Evolutionary conservation across 2,888 invertebrate species (phyloP), one percentile per base, ranked within the genome.

Genomic region (Drosophila nigritarsus): DNA sequence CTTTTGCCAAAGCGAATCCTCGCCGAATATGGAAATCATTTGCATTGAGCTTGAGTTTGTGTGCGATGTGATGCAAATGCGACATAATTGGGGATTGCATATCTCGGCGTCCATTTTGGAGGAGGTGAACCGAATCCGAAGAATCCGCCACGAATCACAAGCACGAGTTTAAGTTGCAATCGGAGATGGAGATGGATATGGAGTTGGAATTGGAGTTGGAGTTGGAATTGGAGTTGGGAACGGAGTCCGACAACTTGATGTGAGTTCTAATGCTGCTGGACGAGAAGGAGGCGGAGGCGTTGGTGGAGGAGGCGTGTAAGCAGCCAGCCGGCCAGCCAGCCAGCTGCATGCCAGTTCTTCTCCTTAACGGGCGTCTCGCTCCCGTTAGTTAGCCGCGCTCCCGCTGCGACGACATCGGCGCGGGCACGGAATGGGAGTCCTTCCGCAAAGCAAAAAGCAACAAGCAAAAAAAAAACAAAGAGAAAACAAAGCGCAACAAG

Each of bases 1-100:
- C 87, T 93, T 93, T 79, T 91, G 90, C 92, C 92, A 93, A 53
- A 93, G 75, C 42, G 89, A 91, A 78, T 93, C 93, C 89, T 93
- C 92, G 72, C 93, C 93, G 74, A 93, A 93, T 76, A 93, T 93
- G 76, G 93, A 92, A 74, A 93, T 91, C 92, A 93, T 92, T 87
- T 92, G 91, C 76, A 90, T 87, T 69, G 89, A 85, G 74, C 87
- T 90, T 80, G 86, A 85, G 75, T 89, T 90, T 80, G 86, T 84
- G 82, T 87, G 86, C 80, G 92, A 87, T 78, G 91, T 90, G 70
- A 93, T 92, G 91, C 93, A 92, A 85, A 93, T 93, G 83, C 93
- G 92, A 78, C 92, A 93, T 70, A 92, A 87, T 89, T 91, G 90
- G 55, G 87, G 83, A 87, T 85, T 89, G 76, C 77, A 82, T 65